Percentiles rank a stretch among this genome's conserved stretches.
Evolutionary conservation across 2,797 vertebrate genomes (phyloP).

Genomic region (Argyrosomus regius): DNA sequence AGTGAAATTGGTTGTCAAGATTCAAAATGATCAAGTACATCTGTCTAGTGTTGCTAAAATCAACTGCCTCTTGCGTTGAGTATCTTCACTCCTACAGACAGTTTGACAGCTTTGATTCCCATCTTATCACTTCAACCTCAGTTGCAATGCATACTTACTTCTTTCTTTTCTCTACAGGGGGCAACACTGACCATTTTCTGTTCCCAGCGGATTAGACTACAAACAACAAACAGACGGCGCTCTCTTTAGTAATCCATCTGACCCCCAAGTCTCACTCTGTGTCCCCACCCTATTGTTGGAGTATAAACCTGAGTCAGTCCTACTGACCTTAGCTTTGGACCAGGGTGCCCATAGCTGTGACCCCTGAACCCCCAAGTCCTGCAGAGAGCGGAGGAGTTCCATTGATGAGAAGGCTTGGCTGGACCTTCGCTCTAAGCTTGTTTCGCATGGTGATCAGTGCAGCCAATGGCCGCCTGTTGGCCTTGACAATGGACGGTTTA

Average conservation of each 20-base stretch:
- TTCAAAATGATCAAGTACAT: background rate
- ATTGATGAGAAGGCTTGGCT: constrained; percentile 54
- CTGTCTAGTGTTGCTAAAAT: background rate
- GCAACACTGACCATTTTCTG: constrained; percentile 53
- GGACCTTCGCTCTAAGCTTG: constrained; percentile 56
- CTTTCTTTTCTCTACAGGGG: constrained; percentile 31
- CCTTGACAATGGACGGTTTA: constrained; percentile 75
- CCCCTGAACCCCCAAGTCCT: constrained; percentile 60
- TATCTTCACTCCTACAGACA: constrained; percentile 7
- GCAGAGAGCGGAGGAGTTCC: constrained; percentile 36
- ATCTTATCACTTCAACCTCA: constrained; percentile 20
- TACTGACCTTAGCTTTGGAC: constrained; percentile 72
- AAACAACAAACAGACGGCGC: constrained; percentile 51
- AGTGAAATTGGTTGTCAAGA: background rate
- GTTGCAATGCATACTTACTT: constrained; percentile 9
- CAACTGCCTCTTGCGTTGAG: background rate
- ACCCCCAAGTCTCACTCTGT: constrained; percentile 47
- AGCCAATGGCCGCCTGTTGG: constrained; percentile 60
- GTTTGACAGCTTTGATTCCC: constrained; percentile 24
- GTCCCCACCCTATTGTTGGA: constrained; percentile 60
- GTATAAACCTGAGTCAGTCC: constrained; percentile 60
- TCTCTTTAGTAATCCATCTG: constrained; percentile 66
- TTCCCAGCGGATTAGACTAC: constrained; percentile 60
- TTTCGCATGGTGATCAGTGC: constrained; percentile 69
- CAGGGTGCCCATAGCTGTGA: constrained; percentile 52